Conservation (phyloP, 1,140 invertebrate species). For the Pachypsylla venusta region DNA sequence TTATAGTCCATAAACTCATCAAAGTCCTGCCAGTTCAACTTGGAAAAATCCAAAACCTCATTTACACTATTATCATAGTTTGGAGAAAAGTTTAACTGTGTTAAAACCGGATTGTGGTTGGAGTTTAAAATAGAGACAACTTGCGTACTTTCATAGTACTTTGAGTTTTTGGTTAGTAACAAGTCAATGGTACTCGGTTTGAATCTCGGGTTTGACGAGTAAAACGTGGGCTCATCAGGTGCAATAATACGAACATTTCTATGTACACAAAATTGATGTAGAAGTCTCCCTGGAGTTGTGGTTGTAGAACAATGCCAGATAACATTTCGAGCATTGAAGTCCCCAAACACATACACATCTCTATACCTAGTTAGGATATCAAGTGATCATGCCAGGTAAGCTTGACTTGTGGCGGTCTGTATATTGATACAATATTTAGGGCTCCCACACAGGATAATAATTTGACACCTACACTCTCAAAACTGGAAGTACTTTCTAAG, state of each 20-base stretch:
- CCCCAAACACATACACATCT: background rate
- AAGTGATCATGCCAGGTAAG: background rate
- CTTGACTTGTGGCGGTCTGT: background rate
- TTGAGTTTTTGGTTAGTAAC: background rate
- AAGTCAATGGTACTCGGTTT: background rate
- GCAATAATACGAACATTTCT: background rate
- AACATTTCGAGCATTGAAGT: background rate
- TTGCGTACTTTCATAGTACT: background rate
- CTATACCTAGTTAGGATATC: background rate
- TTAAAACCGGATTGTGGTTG: background rate
- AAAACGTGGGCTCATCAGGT: background rate
- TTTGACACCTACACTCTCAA: background rate
- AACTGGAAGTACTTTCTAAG: background rate
- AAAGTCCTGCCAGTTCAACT: background rate
- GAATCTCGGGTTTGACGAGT: background rate
- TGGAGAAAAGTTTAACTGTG: background rate
- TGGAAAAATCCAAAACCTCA: background rate
- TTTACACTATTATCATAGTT: background rate
- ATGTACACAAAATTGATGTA: background rate
- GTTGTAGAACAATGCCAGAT: background rate
- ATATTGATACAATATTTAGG: background rate
- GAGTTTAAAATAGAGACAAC: background rate
- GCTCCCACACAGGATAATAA: background rate
- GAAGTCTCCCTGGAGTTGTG: background rate
- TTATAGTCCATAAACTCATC: background rate